Evolutionary conservation across 2,888 invertebrate species (phyloP).

Genomic region (Sphaerophoria taeniata): DNA sequence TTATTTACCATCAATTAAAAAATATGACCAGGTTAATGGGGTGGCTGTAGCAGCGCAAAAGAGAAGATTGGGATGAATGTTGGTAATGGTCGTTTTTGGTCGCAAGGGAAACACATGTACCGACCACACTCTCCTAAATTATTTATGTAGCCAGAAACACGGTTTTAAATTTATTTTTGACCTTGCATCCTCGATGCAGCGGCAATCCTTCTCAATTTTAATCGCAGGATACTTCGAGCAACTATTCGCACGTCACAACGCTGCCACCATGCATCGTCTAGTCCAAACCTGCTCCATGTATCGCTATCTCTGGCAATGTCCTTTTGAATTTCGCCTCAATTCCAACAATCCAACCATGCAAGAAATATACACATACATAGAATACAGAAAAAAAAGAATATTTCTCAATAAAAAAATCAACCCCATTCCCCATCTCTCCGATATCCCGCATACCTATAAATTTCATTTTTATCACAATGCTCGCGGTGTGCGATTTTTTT

Average conservation of each 20-base stretch:
- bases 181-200: constrained; percentile 38
- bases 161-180: constrained; percentile 67
- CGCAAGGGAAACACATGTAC: constrained; percentile 70
- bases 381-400: constrained; percentile 32
- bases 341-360: neutral
- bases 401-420: constrained; percentile 52
- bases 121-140: constrained; percentile 71
- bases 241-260: constrained; percentile 52
- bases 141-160: constrained; percentile 55
- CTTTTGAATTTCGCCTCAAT: constrained; percentile 11
- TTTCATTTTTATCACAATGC: constrained; percentile 75
- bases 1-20: constrained; percentile 72
- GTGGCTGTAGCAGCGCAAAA: neutral
- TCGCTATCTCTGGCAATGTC: constrained; percentile 13
- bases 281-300: neutral
- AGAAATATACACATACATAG: neutral
- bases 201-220: constrained; percentile 53
- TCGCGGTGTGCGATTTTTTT: constrained; percentile 70
- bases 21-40: constrained; percentile 25
- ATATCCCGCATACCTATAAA: constrained; percentile 74
- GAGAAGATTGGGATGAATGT: neutral
- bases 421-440: constrained; percentile 73
- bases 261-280: neutral
- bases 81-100: constrained; percentile 28
- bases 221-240: constrained; percentile 53